These are phyloP conservation scores for Dolichoris vasculosae DNA, from an alignment of 1,140 invertebrate species.

Conservation along the genomic window DNA sequence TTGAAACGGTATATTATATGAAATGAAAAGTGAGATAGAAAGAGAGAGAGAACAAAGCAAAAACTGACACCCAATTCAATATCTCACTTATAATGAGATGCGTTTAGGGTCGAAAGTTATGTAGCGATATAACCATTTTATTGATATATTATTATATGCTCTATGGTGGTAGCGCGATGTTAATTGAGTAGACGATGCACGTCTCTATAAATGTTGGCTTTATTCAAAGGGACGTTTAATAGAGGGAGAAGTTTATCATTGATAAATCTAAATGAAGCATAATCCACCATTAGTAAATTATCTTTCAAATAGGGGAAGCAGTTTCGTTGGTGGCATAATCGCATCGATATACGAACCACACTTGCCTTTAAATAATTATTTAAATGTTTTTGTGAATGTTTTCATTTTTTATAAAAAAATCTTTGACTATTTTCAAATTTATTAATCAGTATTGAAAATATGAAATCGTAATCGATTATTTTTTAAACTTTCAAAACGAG, in stretches of 20 bases:
- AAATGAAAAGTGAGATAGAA: not conserved
- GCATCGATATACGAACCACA: not conserved
- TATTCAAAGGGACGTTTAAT: slow-evolving; percentile 26
- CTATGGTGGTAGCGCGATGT: not conserved
- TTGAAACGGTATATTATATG: not conserved
- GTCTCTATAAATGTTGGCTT: not conserved
- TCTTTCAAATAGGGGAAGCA: not conserved
- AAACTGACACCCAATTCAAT: not conserved
- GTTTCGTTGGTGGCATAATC: slow-evolving; percentile 5
- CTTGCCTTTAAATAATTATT: not conserved
- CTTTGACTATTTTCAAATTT: not conserved
- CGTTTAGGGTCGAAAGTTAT: slow-evolving; percentile 36
- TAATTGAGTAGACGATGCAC: slow-evolving; percentile 24
- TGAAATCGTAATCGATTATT: not conserved
- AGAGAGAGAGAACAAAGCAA: not conserved
- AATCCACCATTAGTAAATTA: slow-evolving; percentile 39
- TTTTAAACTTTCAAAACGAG: not conserved
- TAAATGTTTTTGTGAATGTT: not conserved
- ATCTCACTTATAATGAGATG: slow-evolving; percentile 46
- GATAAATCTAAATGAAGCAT: slow-evolving; percentile 40
- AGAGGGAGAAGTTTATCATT: slow-evolving; percentile 34
- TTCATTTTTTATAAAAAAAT: not conserved
- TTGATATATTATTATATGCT: slow-evolving; percentile 29
- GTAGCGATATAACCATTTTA: slow-evolving; percentile 1
- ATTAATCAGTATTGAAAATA: not conserved